Evolutionary conservation across 2,888 invertebrate species (phyloP).

Genomic region (Netelia melanura): DNA sequence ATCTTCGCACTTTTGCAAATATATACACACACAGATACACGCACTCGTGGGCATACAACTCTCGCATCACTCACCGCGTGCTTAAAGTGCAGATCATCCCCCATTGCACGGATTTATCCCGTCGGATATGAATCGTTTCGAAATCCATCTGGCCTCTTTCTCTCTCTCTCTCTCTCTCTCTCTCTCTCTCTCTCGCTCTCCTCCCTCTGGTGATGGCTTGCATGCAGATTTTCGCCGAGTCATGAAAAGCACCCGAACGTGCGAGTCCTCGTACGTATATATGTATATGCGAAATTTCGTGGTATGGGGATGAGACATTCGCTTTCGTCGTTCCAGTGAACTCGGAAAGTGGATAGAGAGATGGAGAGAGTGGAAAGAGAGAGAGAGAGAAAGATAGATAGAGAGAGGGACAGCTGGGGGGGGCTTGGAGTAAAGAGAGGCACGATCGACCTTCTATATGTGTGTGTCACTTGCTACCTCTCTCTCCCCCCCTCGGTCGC

Average conservation of each 20-base stretch:
- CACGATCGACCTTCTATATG: slow-evolving; percentile 44
- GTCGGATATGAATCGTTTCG: slow-evolving; percentile 59
- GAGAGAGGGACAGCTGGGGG: slow-evolving; percentile 4
- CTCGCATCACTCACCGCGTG: background rate
- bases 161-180: background rate
- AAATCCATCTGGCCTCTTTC: slow-evolving; percentile 34
- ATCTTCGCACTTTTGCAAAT: background rate
- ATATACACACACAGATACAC: background rate
- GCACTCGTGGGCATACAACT: background rate
- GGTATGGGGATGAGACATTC: slow-evolving; percentile 26
- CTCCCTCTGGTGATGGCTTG: slow-evolving; percentile 22
- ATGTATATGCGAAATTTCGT: slow-evolving; percentile 27
- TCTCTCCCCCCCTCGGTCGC: background rate
- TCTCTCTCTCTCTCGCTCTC: background rate
- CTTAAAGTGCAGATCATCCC: slow-evolving; percentile 45
- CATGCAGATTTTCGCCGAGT: slow-evolving; percentile 59
- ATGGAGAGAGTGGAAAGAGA: slow-evolving; percentile 8
- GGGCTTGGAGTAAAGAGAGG: slow-evolving; percentile 18
- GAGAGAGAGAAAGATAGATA: background rate
- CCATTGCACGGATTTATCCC: slow-evolving; percentile 44
- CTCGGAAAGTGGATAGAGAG: slow-evolving; percentile 37
- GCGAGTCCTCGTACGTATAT: slow-evolving; percentile 36
- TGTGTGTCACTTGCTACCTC: background rate
- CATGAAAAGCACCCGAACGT: slow-evolving; percentile 59
- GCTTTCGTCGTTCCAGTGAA: slow-evolving; percentile 54